Evolutionary conservation across 2,888 invertebrate genomes (phyloP).

Genomic region (Synanthedon andrenaeformis): DNA sequence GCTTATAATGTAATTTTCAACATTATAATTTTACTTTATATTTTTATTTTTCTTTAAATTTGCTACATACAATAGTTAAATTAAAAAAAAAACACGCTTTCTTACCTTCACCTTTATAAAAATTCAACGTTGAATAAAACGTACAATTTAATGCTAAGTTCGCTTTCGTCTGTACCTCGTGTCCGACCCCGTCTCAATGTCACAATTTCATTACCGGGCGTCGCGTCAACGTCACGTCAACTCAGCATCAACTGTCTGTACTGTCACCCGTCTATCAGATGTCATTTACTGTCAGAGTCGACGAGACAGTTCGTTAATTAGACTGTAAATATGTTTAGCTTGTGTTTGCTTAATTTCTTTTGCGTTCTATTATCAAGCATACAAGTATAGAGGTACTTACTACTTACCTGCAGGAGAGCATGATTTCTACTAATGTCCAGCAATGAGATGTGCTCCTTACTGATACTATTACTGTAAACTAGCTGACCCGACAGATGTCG

Average conservation of each 20-base stretch:
- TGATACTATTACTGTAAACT: too few species aligned
- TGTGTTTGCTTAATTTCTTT: background rate
- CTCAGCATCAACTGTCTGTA: constrained; percentile 15
- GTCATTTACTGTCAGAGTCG: constrained; percentile 50
- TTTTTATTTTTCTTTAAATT: too few species aligned
- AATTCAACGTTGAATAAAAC: too few species aligned
- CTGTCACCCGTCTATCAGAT: constrained; percentile 21
- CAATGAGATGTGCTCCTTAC: too few species aligned
- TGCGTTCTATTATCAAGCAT: background rate
- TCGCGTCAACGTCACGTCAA: constrained; percentile 23
- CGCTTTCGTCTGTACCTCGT: background rate
- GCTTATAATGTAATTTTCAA: background rate
- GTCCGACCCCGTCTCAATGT: constrained; percentile 22
- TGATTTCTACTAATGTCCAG: too few species aligned
- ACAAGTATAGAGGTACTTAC: too few species aligned
- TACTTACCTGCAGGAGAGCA: too few species aligned
- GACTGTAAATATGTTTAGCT: constrained; percentile 22
- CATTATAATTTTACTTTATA: background rate
- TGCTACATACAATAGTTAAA: too few species aligned
- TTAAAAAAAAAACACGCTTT: too few species aligned
- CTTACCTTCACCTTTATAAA: too few species aligned
- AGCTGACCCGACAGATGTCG: too few species aligned
- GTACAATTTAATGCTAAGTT: background rate
- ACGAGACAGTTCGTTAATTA: constrained; percentile 60
- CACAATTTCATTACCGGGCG: constrained; percentile 61